Evolutionary conservation across 2,888 invertebrate genomes (phyloP).

Genomic region (Ormyrus pomaceus): DNA sequence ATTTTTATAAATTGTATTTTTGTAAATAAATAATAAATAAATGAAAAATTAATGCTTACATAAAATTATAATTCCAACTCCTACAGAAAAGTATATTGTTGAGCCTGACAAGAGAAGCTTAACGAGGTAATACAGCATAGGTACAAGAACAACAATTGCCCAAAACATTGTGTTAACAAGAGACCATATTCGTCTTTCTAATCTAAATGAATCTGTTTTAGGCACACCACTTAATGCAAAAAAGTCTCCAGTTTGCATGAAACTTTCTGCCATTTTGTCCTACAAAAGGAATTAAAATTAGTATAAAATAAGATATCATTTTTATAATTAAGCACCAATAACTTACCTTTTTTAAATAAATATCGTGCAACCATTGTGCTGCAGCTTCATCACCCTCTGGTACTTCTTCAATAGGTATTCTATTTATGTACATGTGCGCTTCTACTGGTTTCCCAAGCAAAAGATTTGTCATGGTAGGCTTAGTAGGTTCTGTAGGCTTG

Average conservation of each 20-base stretch:
- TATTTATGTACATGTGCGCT: constrained; percentile 86
- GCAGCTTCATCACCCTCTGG: constrained; percentile 87
- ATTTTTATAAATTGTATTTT: constrained; percentile 51
- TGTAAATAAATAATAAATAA: constrained; percentile 40
- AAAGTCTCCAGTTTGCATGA: constrained; percentile 86
- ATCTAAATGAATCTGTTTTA: constrained; percentile 79
- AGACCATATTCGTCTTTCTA: constrained; percentile 81
- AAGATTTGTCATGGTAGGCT: constrained; percentile 88
- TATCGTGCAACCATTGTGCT: constrained; percentile 87
- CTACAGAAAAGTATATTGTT: constrained; percentile 83
- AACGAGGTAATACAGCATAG: constrained; percentile 84
- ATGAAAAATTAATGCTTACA: constrained; percentile 81
- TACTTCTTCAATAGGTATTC: constrained; percentile 88
- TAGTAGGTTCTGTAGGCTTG: constrained; percentile 80
- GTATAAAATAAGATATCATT: constrained; percentile 2
- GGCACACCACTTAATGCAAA: constrained; percentile 85
- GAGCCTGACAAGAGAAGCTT: constrained; percentile 85
- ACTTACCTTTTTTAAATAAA: constrained; percentile 88
- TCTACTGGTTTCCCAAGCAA: constrained; percentile 84
- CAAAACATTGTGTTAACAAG: constrained; percentile 85
- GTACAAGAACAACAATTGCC: constrained; percentile 82
- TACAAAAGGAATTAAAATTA: constrained; percentile 64
- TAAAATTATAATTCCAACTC: constrained; percentile 82
- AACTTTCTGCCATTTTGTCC: constrained; percentile 87
- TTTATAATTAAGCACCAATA: not conserved